phyloP scores from a whole-genome alignment of 2,888 invertebrate genomes.

The Sinelater perroti region DNA sequence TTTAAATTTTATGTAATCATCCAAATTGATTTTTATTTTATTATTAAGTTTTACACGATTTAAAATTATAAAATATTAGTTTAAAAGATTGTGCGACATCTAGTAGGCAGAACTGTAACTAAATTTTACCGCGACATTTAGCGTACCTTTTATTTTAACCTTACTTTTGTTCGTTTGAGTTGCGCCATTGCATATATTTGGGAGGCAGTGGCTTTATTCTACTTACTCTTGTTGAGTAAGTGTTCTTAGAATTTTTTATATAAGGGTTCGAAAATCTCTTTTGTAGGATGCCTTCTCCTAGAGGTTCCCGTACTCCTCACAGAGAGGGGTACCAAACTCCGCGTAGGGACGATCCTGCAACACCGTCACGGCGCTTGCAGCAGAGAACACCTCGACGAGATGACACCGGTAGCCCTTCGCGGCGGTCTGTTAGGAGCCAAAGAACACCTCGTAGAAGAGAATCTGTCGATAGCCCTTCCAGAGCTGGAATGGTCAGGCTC shows the following conservation, averaged over 20 bases:
- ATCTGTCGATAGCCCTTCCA: constrained; percentile 1
- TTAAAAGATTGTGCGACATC: too few species aligned
- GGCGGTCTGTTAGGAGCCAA: constrained; percentile 28
- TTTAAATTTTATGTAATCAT: too few species aligned
- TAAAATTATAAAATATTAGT: too few species aligned
- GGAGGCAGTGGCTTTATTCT: too few species aligned
- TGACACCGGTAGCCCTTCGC: constrained; percentile 31
- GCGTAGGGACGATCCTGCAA: constrained; percentile 26
- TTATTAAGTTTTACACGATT: too few species aligned
- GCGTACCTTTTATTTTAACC: too few species aligned
- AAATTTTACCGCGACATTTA: neutral
- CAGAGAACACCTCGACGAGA: constrained; percentile 28
- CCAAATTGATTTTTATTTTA: too few species aligned
- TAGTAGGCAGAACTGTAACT: neutral
- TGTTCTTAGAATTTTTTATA: too few species aligned
- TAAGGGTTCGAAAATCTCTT: too few species aligned
- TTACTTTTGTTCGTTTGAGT: too few species aligned
- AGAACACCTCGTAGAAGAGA: constrained; percentile 30
- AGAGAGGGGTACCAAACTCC: constrained; percentile 34
- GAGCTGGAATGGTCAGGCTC: constrained; percentile 20
- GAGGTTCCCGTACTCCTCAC: constrained; percentile 33
- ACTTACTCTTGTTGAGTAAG: too few species aligned
- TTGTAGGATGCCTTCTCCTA: constrained; percentile 41
- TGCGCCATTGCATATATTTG: too few species aligned
- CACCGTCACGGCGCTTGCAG: constrained; percentile 26